Conservation (phyloP, 2,888 invertebrate genomes). For the Chloromyia formosa region DNA sequence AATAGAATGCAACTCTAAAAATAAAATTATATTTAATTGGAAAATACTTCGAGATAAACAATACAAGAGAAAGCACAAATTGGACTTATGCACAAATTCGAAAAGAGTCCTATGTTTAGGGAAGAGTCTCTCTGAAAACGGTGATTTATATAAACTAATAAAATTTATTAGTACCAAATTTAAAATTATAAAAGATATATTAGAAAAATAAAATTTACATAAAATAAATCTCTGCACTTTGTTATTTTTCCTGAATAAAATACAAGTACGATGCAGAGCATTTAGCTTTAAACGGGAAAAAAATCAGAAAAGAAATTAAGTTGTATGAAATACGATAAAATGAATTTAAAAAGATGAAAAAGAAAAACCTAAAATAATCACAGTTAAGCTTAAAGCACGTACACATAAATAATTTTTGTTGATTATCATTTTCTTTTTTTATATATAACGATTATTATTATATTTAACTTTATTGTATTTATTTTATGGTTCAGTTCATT, state of each 20-base stretch:
- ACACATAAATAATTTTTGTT: conserved; percentile 28
- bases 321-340: conserved; percentile 8
- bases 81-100: neutral
- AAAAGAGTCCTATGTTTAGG: conserved; percentile 30
- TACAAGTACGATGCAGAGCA: conserved; percentile 39
- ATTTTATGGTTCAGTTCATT: conserved; percentile 26
- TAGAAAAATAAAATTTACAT: conserved; percentile 17
- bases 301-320: conserved; percentile 1
- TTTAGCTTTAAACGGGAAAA: conserved; percentile 26
- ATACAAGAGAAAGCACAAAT: conserved; percentile 3
- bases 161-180: conserved; percentile 29
- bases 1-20: conserved; percentile 1
- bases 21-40: conserved; percentile 7
- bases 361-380: conserved; percentile 29
- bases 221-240: conserved; percentile 40
- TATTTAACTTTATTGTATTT: conserved; percentile 33
- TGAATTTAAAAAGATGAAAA: conserved; percentile 5
- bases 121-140: conserved; percentile 26
- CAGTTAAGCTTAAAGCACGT: conserved; percentile 34
- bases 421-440: conserved; percentile 22
- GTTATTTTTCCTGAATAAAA: conserved; percentile 31
- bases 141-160: conserved; percentile 38
- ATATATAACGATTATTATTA: conserved; percentile 23
- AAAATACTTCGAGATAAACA: neutral
- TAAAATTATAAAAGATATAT: neutral